These are phyloP conservation scores for Todus mexicanus DNA, from an alignment of 2,797 vertebrate genomes.

Conservation along the genomic window DNA sequence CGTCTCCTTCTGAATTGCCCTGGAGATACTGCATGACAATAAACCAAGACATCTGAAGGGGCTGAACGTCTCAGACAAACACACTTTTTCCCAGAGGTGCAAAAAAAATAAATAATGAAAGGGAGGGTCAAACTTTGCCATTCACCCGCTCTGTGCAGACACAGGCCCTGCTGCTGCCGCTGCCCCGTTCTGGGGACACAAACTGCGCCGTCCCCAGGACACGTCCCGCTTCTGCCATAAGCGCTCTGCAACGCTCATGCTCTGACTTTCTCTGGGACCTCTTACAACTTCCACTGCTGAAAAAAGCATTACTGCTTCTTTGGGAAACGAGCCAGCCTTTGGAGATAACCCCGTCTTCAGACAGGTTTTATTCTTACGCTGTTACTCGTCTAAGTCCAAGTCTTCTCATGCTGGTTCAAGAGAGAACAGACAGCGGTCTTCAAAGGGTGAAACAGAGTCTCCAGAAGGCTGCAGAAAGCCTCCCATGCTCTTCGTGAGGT, in stretches of 20 bases:
- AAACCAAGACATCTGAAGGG: not conserved
- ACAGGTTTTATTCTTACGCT: slow-evolving; percentile 13
- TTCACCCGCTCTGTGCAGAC: accelerated
- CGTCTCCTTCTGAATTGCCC: not conserved
- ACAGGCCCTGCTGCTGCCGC: not conserved
- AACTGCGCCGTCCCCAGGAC: not conserved
- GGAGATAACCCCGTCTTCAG: not conserved
- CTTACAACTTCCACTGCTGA: not conserved
- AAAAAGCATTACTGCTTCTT: not conserved
- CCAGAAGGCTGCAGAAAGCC: not conserved
- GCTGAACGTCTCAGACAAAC: not conserved
- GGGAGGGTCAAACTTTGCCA: not conserved
- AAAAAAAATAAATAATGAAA: not conserved
- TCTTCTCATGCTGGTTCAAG: not conserved
- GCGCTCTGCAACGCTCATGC: too few relatives aligned
- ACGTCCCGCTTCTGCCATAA: not conserved
- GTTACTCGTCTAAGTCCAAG: not conserved
- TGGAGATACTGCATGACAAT: not conserved
- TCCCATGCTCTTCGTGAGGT: not conserved
- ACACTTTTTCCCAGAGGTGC: not conserved
- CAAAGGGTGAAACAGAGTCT: not conserved
- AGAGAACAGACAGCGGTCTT: not conserved
- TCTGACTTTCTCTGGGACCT: not conserved
- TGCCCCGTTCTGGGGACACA: not conserved
- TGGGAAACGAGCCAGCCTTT: not conserved